A percentile compares a stretch with the other conserved stretches of the same genome.
Conservation (phyloP, 1,140 invertebrate genomes). For the Chelonus insularis region DNA sequence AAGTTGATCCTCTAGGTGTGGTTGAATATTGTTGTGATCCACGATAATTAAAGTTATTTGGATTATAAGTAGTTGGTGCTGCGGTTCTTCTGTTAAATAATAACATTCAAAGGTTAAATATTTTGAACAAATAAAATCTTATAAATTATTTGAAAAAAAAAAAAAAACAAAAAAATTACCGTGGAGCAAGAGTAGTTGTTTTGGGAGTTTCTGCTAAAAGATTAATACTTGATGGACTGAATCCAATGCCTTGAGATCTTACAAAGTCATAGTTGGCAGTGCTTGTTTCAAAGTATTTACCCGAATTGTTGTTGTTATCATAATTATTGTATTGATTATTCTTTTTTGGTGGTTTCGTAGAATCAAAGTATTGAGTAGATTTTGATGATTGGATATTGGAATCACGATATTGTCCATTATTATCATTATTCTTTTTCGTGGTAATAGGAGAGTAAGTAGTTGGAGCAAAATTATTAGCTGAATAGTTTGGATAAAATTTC, state of each 20-base stretch:
- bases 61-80: constrained; percentile 47
- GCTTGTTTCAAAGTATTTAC: constrained; percentile 50
- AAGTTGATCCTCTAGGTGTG: constrained; percentile 40
- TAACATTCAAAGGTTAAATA: constrained; percentile 18
- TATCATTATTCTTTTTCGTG: constrained; percentile 41
- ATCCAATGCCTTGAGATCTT: constrained; percentile 52
- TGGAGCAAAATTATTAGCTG: constrained; percentile 56
- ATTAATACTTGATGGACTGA: constrained; percentile 56
- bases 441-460: constrained; percentile 58
- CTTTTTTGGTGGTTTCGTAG: constrained; percentile 49
- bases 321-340: constrained; percentile 48
- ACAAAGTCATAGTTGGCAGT: constrained; percentile 46
- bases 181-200: constrained; percentile 50
- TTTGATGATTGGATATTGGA: constrained; percentile 39
- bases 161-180: constrained; percentile 34
- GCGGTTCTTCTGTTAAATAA: constrained; percentile 40
- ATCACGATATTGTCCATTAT: constrained; percentile 39
- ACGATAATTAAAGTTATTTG: constrained; percentile 47
- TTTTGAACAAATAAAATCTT: not conserved
- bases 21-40: constrained; percentile 32
- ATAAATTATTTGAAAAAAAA: not conserved
- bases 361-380: constrained; percentile 46
- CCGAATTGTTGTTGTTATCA: constrained; percentile 37
- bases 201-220: constrained; percentile 53
- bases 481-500: constrained; percentile 55